Percentiles rank a stretch among this genome's conserved stretches.
These are phyloP conservation scores for Gobio gobio DNA, from an alignment of 2,113 vertebrate species.

Conservation along the genomic window DNA sequence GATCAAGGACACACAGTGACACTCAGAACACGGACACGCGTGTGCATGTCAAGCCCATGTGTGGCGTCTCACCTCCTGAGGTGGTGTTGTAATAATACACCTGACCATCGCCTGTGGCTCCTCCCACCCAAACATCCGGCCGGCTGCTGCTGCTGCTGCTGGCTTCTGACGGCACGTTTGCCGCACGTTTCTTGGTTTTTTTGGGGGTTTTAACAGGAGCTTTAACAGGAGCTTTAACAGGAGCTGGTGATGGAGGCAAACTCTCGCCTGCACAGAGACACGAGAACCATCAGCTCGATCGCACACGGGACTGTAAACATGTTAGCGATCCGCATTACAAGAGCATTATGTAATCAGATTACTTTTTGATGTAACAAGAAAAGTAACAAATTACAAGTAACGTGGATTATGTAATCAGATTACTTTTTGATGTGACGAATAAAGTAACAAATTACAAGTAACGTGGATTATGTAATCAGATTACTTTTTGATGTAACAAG, in stretches of 20 bases:
- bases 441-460: too few species aligned
- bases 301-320: too few species aligned
- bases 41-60: not conserved
- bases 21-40: not conserved
- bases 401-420: too few species aligned
- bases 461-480: too few species aligned
- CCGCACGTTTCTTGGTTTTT: not conserved
- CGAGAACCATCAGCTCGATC: slow-evolving; percentile 6
- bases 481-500: too few species aligned
- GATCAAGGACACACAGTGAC: not conserved
- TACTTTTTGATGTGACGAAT: too few species aligned
- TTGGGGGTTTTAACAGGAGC: slow-evolving; percentile 15
- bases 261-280: not conserved
- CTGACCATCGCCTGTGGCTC: slow-evolving; percentile 80
- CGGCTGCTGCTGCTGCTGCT: not conserved
- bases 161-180: not conserved
- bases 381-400: too few species aligned
- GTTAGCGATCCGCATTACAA: too few species aligned
- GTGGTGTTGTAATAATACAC: slow-evolving; percentile 89
- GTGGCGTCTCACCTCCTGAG: slow-evolving; percentile 83
- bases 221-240: not conserved
- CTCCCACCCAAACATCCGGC: slow-evolving; percentile 80
- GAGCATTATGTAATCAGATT: too few species aligned
- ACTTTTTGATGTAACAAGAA: too few species aligned
- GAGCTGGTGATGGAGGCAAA: slow-evolving; percentile 1